Evolutionary conservation across 2,113 vertebrate species (phyloP), one percentile per base, ranked within the genome.

Genomic region (Aptenodytes forsteri): DNA sequence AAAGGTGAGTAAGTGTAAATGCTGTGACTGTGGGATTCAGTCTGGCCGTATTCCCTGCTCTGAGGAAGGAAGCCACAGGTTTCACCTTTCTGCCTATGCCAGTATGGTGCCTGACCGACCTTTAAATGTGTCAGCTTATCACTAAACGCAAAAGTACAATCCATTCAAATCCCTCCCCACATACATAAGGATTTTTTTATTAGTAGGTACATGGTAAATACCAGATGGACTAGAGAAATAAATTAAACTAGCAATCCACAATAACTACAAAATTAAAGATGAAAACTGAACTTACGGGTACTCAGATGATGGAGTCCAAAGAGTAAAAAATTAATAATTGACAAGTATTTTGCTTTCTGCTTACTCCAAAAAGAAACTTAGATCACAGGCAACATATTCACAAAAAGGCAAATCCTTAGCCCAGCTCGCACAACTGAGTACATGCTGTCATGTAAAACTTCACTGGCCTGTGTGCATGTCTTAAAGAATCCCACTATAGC

Each of bases 101-200:
- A 23, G 6, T 19, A 66, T 23, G 29, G 18, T 52, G 34, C 5
- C n/a, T 50, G 46, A 55, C 12, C 4, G 17, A 19, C 8, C 55
- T 71, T 64, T 52, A 79, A 29, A 25, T 61, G 5, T 36, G 14
- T 47, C 49, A 80, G 42, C 7, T 85, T 89, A 70, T 42, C 13
- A 22, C 46, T 65, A 49, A 66, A 29, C 0, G 0, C 13, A n/a
- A 65, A 82, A 71, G 13, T 65, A 36, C 8, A 38, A 13, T 56
- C 55, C 10, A 5, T 65, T 76, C 32, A 64, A 40, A 52, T 47
- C 20, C 56, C 13, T 64, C 5, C 38, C 16, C 4, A 6, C 3
- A n/a, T 30, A 13, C 7, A 30, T 34, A 65, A 44, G 10, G 5
- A 49, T 54, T 36, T 44, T 67, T 64, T 58, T 50, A 34, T 34